phyloP scores from a whole-genome alignment of 37 sponge, comb jelly and placozoan genomes.

The Ephydatia muelleri region DNA sequence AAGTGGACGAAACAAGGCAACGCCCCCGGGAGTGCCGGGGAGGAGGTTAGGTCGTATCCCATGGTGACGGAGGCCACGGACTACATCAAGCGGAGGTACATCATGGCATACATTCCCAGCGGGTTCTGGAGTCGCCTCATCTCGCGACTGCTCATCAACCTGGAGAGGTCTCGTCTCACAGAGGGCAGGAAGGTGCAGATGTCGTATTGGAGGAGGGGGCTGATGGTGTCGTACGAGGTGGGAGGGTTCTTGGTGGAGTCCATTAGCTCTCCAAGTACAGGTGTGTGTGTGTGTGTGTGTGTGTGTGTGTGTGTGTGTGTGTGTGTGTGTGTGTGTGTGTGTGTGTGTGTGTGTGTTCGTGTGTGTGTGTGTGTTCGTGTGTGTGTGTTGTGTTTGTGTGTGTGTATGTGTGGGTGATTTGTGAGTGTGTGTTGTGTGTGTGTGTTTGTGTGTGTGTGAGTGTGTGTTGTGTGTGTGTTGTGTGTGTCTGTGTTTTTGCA shows the following conservation, averaged over 20 bases:
- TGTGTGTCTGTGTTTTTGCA: no score
- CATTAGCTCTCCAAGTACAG: slow-evolving; percentile 17
- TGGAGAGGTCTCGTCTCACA: slow-evolving; percentile 73
- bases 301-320: neutral
- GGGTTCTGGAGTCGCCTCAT: slow-evolving; percentile 97
- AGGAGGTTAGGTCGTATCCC: neutral
- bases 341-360: neutral
- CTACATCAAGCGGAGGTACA: slow-evolving; percentile 67
- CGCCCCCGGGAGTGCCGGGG: neutral
- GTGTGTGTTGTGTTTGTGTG: neutral
- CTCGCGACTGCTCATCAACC: slow-evolving; percentile 83
- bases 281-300: neutral
- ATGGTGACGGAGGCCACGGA: slow-evolving; percentile 29
- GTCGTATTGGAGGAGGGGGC: slow-evolving; percentile 85
- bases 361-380: neutral
- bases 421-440: neutral
- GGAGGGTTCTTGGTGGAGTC: slow-evolving; percentile 84
- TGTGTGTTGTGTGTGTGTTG: neutral
- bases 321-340: neutral
- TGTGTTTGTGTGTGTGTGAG: neutral
- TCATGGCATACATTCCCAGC: slow-evolving; percentile 90
- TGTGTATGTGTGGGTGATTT: neutral
- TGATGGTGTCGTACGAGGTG: slow-evolving; percentile 49
- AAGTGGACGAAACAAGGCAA: neutral
- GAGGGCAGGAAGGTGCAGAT: slow-evolving; percentile 2